These are phyloP conservation scores for Drosophila barbarae DNA, from an alignment of 2,888 invertebrate genomes.

Conservation along the genomic window DNA sequence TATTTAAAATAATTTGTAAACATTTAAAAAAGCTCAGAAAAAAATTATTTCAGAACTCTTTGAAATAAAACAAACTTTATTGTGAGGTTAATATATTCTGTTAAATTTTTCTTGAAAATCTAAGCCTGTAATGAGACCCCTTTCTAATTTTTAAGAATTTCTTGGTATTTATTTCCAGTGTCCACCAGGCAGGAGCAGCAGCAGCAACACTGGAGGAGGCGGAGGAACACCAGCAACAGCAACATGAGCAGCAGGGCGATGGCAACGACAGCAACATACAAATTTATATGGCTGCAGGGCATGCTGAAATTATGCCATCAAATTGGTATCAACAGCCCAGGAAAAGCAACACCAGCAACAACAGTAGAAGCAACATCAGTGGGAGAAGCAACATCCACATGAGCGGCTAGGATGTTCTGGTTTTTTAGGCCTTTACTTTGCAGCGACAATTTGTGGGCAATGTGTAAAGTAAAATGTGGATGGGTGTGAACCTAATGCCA, in stretches of 20 bases:
- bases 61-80: neutral
- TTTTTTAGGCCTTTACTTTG: conserved; percentile 35
- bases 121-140: neutral
- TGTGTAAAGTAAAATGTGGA: conserved; percentile 71
- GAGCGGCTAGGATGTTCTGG: conserved; percentile 44
- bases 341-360: conserved; percentile 21
- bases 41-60: neutral
- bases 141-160: neutral
- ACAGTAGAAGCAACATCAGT: conserved; percentile 1
- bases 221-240: conserved; percentile 23
- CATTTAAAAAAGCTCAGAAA: neutral
- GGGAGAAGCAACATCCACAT: conserved; percentile 4
- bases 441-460: conserved; percentile 72
- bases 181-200: conserved; percentile 15
- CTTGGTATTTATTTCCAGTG: neutral
- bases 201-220: conserved; percentile 8
- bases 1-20: neutral
- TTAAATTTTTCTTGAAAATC: neutral
- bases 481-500: conserved; percentile 71
- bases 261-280: conserved; percentile 67
- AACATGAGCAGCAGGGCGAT: conserved; percentile 46
- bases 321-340: conserved; percentile 77
- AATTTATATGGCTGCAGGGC: conserved; percentile 76
- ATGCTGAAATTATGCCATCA: conserved; percentile 80
- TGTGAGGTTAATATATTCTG: neutral